These are phyloP conservation scores for Noctua janthina DNA, from an alignment of 2,888 invertebrate genomes.

Conservation along the genomic window DNA sequence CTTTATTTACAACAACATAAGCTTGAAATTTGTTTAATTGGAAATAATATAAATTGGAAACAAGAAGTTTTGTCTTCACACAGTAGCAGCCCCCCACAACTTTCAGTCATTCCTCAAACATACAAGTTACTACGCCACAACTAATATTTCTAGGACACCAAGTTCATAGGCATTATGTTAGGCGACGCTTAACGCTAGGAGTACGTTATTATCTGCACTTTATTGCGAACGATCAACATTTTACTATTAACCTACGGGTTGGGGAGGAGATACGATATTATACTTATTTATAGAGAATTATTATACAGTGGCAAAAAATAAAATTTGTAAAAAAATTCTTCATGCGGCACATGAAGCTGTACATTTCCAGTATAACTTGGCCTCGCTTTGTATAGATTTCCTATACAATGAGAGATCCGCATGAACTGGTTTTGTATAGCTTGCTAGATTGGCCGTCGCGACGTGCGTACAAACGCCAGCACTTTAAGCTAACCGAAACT, in stretches of 20 bases:
- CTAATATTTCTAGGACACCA: conserved; percentile 43
- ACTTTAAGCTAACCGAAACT: too few species aligned
- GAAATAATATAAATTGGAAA: background rate
- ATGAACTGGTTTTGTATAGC: too few species aligned
- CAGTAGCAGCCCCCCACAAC: conserved; percentile 23
- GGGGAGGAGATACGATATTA: conserved; percentile 28
- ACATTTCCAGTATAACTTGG: too few species aligned
- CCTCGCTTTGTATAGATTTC: too few species aligned
- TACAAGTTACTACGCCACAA: conserved; percentile 26
- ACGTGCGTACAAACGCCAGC: too few species aligned
- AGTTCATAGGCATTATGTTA: conserved; percentile 64
- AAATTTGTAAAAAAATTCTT: background rate
- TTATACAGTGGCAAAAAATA: background rate
- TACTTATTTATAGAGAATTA: background rate
- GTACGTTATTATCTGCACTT: conserved; percentile 58
- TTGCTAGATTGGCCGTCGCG: too few species aligned
- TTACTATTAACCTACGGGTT: conserved; percentile 56
- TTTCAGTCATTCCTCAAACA: conserved; percentile 19
- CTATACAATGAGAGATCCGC: too few species aligned
- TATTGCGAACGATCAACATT: conserved; percentile 62
- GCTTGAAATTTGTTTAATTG: background rate
- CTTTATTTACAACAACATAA: background rate
- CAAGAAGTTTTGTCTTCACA: background rate
- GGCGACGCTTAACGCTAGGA: conserved; percentile 59
- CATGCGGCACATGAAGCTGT: too few species aligned